Conservation (phyloP, 2,113 vertebrate species). For the Panurus biarmicus region DNA sequence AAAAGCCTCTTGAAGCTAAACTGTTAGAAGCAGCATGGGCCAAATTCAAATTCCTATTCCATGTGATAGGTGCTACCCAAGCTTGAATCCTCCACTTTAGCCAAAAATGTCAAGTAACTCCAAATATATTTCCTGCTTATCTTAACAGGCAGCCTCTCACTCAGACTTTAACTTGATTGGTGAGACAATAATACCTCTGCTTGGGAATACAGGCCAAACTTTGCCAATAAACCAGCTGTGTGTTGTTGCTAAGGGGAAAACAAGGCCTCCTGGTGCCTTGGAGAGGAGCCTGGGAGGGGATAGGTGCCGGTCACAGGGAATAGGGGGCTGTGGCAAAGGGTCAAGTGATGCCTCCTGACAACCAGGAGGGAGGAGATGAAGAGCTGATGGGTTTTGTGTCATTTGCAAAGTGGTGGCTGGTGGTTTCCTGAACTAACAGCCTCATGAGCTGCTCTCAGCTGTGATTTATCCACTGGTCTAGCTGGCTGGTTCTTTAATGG, state of each 20-base stretch:
- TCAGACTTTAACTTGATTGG: not conserved
- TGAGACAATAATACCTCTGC: not conserved
- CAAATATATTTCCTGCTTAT: not conserved
- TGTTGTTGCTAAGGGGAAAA: not conserved
- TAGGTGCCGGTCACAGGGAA: not conserved
- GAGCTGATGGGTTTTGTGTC: not conserved
- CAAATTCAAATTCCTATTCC: not conserved
- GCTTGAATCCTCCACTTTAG: not conserved
- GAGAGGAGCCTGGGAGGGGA: not conserved
- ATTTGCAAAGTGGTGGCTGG: not conserved
- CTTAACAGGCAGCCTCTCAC: not conserved
- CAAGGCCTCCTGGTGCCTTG: not conserved
- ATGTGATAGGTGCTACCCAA: not conserved
- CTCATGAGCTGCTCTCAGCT: not conserved
- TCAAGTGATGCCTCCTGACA: not conserved
- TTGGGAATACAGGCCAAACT: not conserved
- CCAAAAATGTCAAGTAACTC: not conserved
- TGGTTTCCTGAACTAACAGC: not conserved
- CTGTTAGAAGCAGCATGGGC: not conserved
- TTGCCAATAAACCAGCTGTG: not conserved
- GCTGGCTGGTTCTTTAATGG: not conserved
- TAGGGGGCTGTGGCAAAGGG: not conserved
- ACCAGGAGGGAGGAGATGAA: not conserved
- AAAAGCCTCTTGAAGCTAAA: not conserved
- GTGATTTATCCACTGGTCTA: not conserved